Evolutionary conservation across 2,113 vertebrate species (phyloP), one percentile per base, ranked within the genome.

Genomic region (Chaetops frenatus): DNA sequence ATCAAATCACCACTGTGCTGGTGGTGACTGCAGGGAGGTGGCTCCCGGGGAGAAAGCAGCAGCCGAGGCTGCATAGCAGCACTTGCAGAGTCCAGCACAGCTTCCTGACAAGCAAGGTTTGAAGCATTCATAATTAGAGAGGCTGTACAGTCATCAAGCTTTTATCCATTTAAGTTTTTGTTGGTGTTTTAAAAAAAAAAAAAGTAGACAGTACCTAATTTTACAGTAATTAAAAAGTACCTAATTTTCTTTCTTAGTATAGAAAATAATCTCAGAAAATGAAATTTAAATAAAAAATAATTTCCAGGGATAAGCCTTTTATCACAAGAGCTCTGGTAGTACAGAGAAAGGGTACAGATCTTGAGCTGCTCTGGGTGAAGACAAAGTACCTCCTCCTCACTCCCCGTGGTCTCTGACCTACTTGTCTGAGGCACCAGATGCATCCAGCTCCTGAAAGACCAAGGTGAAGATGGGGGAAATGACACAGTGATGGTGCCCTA

Each of bases 31-130:
- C 5, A n/a, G 78, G 58, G 50, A 85, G 40, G 53, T 0, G 0
- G 58, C 60, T 96, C 42, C 71, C 22, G 64, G 76, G 51, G 51
- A 77, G 67, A 81, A 77, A 88, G 38, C 58, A 83, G 58, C 79
- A 76, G 57, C 61, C 0, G 0, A 8, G 25, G n/a, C 17, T 80
- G 35, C 11, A 1, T 6, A 23, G 67, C 67, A 56, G 33, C 7
- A 13, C 48, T 71, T 56, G 65, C 31, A 36, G 74, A 90, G 80
- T 73, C 54, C 73, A 47, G 50, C 76, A 82, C 31, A 65, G 36
- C 81, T 77, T 45, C 77, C 67, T 71, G 64, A 74, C 47, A 62
- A 69, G 76, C 38, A 44, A 47, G 10, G 29, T 40, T 66, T 88
- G 86, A 94, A 84, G 65, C 6, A 60, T 47, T 58, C 12, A 3